phyloP scores from a whole-genome alignment of 2,113 vertebrate genomes.

The Cygnus buccinator region DNA sequence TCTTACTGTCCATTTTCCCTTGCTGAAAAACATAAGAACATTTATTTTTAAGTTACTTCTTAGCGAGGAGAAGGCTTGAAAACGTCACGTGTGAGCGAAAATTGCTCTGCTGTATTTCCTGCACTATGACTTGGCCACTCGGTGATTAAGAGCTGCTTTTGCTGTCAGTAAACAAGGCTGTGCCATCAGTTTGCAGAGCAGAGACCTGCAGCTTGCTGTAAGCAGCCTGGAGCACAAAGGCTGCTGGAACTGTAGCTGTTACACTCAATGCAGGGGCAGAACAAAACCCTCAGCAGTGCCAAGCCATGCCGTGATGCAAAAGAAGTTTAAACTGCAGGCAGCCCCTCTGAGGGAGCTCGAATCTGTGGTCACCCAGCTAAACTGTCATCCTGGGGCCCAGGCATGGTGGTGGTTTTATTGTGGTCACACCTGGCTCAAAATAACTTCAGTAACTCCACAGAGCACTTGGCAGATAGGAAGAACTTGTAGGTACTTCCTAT shows the following conservation, averaged over 20 bases:
- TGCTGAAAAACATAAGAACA: neutral
- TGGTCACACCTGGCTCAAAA: neutral
- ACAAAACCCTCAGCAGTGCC: neutral
- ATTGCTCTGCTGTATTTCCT: slow-evolving; percentile 28
- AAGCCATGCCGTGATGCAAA: neutral
- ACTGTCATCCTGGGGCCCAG: neutral
- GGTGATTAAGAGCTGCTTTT: slow-evolving; percentile 42
- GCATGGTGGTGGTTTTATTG: neutral
- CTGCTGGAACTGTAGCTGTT: neutral
- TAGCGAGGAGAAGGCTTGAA: neutral
- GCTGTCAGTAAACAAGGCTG: neutral
- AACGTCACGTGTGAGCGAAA: neutral
- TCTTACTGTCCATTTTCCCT: neutral
- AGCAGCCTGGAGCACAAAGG: neutral
- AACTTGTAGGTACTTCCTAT: neutral
- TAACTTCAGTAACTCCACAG: neutral
- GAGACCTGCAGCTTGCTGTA: neutral
- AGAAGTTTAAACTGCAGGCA: neutral
- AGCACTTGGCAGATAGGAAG: neutral
- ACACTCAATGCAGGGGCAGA: neutral
- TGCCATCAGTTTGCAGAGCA: slow-evolving; percentile 20
- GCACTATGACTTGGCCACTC: slow-evolving; percentile 8
- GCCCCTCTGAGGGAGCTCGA: neutral
- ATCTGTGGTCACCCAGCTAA: neutral
- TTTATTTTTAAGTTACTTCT: neutral